Conservation (phyloP, 2,113 vertebrate species). For the Microcebus griseorufus region DNA sequence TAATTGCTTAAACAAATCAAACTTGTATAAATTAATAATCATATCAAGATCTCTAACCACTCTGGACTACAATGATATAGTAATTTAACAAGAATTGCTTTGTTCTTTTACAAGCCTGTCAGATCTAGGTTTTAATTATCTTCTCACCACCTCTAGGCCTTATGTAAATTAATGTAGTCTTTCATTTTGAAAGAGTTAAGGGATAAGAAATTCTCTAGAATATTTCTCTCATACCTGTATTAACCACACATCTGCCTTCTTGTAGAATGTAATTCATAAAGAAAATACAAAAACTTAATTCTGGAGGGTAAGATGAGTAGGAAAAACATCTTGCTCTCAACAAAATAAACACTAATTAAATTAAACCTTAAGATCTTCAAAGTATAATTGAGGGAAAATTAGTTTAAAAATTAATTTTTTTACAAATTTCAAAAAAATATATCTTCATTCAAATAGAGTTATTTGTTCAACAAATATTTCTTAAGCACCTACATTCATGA, state of each 20-base stretch:
- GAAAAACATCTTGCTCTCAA: neutral
- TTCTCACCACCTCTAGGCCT: slow-evolving; percentile 51
- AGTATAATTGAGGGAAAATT: neutral
- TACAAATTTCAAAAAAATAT: slow-evolving; percentile 16
- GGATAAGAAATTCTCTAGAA: slow-evolving; percentile 42
- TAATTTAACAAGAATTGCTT: slow-evolving; percentile 66
- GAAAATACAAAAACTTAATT: slow-evolving; percentile 3
- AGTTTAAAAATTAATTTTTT: neutral
- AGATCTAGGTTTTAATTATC: slow-evolving; percentile 70
- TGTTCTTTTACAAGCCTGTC: slow-evolving; percentile 52
- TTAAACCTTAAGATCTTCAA: neutral
- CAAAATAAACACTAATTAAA: neutral
- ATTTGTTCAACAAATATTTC: neutral
- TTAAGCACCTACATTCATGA: neutral
- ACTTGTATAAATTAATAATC: slow-evolving; percentile 64
- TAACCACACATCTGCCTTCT: neutral
- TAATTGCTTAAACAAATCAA: slow-evolving; percentile 65
- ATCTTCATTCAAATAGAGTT: neutral
- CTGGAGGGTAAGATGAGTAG: neutral
- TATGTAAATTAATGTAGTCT: slow-evolving; percentile 66
- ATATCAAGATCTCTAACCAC: slow-evolving; percentile 59
- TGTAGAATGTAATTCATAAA: slow-evolving; percentile 4
- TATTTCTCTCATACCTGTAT: neutral
- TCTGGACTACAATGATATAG: slow-evolving; percentile 54
- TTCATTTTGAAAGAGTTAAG: slow-evolving; percentile 63